A percentile compares a stretch with the other conserved stretches of the same genome.
Conservation (phyloP, 53 echinoderm and acorn worm genomes). For the Stichopus horrens region DNA sequence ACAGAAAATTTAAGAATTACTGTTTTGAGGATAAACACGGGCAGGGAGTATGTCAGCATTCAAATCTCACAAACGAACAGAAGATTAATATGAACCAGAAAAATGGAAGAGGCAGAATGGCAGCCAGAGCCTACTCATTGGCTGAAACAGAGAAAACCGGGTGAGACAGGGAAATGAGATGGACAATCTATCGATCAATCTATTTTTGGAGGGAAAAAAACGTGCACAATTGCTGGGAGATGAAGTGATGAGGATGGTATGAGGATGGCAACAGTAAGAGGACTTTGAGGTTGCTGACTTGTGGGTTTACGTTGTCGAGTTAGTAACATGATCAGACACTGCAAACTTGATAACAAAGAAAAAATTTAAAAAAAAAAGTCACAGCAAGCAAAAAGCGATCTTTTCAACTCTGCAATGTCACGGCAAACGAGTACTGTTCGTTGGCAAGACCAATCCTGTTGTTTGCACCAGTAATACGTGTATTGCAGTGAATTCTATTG, state of each 20-base stretch:
- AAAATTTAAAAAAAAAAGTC: neutral
- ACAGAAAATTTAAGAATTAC: no score
- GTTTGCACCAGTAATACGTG: constrained; percentile 13
- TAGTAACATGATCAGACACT: neutral
- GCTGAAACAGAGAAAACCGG: no score
- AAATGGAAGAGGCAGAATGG: no score
- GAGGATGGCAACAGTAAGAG: neutral
- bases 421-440: constrained; percentile 41
- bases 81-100: no score
- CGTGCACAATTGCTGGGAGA: neutral
- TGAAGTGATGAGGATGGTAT: neutral
- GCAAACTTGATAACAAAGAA: neutral
- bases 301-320: neutral
- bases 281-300: neutral
- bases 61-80: no score
- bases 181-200: no score
- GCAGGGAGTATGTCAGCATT: no score
- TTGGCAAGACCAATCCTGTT: neutral
- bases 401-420: constrained; percentile 8
- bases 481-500: constrained; percentile 13
- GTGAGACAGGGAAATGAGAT: no score
- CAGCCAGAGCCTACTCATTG: no score
- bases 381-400: neutral
- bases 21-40: no score
- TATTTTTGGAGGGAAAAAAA: no score